Evolutionary conservation across 2,113 vertebrate species (phyloP).

Genomic region (Axis porcinus): DNA sequence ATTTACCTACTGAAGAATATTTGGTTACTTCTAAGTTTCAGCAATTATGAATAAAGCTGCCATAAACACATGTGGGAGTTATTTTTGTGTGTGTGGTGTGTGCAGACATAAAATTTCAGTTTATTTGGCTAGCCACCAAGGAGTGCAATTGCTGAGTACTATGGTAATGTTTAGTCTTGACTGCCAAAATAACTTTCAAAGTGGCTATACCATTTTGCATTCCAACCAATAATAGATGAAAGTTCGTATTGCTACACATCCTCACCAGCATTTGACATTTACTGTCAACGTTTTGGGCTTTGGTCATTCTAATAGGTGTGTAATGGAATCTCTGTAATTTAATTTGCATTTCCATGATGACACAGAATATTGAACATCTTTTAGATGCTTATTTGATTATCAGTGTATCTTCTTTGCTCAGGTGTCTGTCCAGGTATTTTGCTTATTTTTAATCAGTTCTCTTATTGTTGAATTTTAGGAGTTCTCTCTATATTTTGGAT

Average conservation of each 20-base stretch:
- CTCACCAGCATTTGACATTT: not conserved
- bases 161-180: not conserved
- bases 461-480: not conserved
- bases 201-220: not conserved
- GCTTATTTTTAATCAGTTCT: not conserved
- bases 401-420: not conserved
- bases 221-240: not conserved
- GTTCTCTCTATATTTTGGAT: not conserved
- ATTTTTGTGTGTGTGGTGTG: not conserved
- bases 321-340: not conserved
- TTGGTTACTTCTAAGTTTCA: not conserved
- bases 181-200: not conserved
- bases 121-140: not conserved
- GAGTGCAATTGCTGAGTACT: not conserved
- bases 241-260: not conserved
- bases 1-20: not conserved
- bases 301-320: not conserved
- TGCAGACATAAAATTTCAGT: not conserved
- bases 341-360: not conserved
- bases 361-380: not conserved
- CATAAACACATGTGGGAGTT: not conserved
- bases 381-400: not conserved
- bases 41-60: not conserved
- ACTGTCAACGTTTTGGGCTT: not conserved
- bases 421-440: not conserved